Conservation (phyloP, 30 jellyfish, hydroid and myxozoan species). For the Turritopsis dohrnii region DNA sequence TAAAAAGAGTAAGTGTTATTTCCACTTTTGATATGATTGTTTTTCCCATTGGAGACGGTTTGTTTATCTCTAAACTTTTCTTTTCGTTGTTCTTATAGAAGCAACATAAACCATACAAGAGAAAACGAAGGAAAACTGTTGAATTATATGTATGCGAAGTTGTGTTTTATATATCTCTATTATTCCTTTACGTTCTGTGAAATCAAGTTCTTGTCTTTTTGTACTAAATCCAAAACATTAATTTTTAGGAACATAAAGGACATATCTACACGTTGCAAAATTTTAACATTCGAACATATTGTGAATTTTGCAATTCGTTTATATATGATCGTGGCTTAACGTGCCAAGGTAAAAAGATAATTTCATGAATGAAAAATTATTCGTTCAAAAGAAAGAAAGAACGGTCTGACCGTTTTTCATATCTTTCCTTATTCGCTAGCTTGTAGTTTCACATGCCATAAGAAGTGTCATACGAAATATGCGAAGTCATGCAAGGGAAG, state of each 20-base stretch:
- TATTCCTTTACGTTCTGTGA: not conserved
- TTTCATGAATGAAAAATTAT: no score
- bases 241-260: constrained; percentile 58
- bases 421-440: constrained; percentile 21
- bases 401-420: not conserved
- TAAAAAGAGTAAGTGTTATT: constrained; percentile 36
- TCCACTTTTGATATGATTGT: not conserved
- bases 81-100: constrained; percentile 5
- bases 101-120: constrained; percentile 24
- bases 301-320: constrained; percentile 77
- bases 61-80: not conserved
- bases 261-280: constrained; percentile 55
- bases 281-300: constrained; percentile 77
- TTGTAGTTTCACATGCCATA: constrained; percentile 87
- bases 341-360: constrained; percentile 73
- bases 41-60: not conserved
- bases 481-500: constrained; percentile 56
- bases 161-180: not conserved
- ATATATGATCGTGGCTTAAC: constrained; percentile 82
- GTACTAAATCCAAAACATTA: not conserved
- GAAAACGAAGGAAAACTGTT: constrained; percentile 40
- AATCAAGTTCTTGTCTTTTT: not conserved
- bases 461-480: constrained; percentile 58
- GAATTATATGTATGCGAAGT: constrained; percentile 24
- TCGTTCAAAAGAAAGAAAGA: not conserved